Percentiles rank a stretch among this genome's conserved stretches.
Evolutionary conservation across 2,113 vertebrate species (phyloP).

Genomic region (Pungitius pungitius): DNA sequence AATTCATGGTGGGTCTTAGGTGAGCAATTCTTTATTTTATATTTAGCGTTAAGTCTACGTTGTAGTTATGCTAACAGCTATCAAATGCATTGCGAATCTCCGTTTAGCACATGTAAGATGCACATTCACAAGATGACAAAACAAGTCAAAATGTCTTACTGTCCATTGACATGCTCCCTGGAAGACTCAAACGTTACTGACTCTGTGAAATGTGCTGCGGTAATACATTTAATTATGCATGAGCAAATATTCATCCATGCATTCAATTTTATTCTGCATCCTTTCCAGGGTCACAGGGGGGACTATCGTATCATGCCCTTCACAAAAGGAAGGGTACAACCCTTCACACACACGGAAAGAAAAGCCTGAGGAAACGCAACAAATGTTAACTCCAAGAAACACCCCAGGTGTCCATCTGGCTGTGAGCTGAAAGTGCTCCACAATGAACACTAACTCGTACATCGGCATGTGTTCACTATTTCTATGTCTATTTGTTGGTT

Average conservation of each 20-base stretch:
- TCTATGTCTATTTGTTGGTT: background rate
- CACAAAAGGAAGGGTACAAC: background rate
- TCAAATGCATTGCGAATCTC: conserved; percentile 25
- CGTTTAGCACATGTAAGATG: background rate
- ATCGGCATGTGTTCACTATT: background rate
- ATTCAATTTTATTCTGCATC: conserved; percentile 6
- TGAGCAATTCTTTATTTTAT: conserved; percentile 57
- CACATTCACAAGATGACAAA: background rate
- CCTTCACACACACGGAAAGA: background rate
- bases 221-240: conserved; percentile 7
- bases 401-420: background rate
- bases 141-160: conserved; percentile 4
- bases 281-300: background rate
- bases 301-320: conserved; percentile 14
- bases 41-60: conserved; percentile 45
- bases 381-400: background rate
- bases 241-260: conserved; percentile 19
- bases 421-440: background rate
- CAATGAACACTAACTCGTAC: background rate
- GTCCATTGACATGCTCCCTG: conserved; percentile 17
- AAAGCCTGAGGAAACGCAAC: background rate
- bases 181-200: background rate
- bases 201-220: conserved; percentile 11
- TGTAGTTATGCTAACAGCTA: conserved; percentile 47
- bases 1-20: conserved; percentile 62